These are phyloP conservation scores for Protosalanx chinensis DNA, from an alignment of 2,797 vertebrate genomes.

Conservation along the genomic window DNA sequence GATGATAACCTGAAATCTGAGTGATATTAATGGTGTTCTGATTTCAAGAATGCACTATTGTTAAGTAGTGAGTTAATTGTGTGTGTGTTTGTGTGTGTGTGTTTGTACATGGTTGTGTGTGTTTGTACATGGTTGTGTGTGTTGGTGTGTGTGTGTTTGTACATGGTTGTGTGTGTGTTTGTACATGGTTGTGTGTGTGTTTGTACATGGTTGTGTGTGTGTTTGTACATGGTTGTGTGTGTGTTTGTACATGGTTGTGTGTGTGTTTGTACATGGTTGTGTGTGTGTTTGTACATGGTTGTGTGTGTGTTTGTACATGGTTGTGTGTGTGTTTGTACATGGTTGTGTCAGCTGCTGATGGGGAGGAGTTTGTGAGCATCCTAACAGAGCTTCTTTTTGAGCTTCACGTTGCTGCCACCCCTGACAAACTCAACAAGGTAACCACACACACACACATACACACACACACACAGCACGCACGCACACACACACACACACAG, in stretches of 20 bases:
- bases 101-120: too few relatives aligned
- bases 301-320: slow-evolving; percentile 13
- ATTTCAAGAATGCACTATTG: too few relatives aligned
- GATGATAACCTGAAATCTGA: neutral
- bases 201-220: too few relatives aligned
- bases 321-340: slow-evolving; percentile 17
- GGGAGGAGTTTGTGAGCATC: slow-evolving; percentile 87
- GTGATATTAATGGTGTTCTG: too few relatives aligned
- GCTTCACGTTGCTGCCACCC: slow-evolving; percentile 92
- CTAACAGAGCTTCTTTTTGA: slow-evolving; percentile 96
- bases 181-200: too few relatives aligned
- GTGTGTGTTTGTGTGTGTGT: too few relatives aligned
- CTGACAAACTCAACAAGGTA: slow-evolving; percentile 98
- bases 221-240: too few relatives aligned
- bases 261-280: neutral
- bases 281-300: too few relatives aligned
- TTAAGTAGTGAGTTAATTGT: too few relatives aligned
- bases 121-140: too few relatives aligned
- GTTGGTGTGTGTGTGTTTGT: too few relatives aligned
- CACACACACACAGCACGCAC: slow-evolving; percentile 1
- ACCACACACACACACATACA: slow-evolving; percentile 18
- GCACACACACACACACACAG: slow-evolving; percentile 8
- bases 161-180: too few relatives aligned
- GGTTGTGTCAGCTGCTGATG: slow-evolving; percentile 61
- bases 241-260: neutral